These are phyloP conservation scores for Heliocidaris tuberculata DNA, from an alignment of 35 echinoderm and acorn worm genomes.

Conservation along the genomic window DNA sequence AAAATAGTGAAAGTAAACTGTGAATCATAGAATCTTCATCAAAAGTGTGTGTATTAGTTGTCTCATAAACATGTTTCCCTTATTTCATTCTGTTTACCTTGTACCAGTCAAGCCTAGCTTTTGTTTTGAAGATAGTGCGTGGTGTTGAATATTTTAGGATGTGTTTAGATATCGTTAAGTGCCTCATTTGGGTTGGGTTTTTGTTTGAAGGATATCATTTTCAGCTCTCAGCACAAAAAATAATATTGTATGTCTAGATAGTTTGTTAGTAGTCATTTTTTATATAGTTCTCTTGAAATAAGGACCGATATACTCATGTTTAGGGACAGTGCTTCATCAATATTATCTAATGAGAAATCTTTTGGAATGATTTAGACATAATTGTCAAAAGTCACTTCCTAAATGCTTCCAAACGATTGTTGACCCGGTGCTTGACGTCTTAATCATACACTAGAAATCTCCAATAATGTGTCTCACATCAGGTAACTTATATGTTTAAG, in stretches of 20 bases:
- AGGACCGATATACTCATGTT: neutral
- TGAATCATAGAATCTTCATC: neutral
- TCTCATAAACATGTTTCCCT: neutral
- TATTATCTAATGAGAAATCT: neutral
- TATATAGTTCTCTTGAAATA: neutral
- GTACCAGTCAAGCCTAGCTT: neutral
- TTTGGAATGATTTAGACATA: neutral
- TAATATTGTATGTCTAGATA: neutral
- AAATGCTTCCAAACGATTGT: neutral
- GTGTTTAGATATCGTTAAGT: neutral
- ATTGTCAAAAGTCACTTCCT: neutral
- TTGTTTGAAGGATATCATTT: neutral
- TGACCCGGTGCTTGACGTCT: neutral
- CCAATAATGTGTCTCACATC: neutral
- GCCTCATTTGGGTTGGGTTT: slow-evolving; percentile 13
- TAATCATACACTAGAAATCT: neutral
- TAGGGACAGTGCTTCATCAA: neutral
- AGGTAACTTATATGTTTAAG: neutral
- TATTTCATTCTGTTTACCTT: neutral
- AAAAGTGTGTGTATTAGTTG: neutral
- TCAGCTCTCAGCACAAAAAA: neutral
- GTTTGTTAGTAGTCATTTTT: neutral
- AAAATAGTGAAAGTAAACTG: neutral
- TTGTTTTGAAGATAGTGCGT: neutral
- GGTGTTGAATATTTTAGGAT: neutral